Conservation (phyloP, 2,888 invertebrate species). For the Sminthurides aquaticus region DNA sequence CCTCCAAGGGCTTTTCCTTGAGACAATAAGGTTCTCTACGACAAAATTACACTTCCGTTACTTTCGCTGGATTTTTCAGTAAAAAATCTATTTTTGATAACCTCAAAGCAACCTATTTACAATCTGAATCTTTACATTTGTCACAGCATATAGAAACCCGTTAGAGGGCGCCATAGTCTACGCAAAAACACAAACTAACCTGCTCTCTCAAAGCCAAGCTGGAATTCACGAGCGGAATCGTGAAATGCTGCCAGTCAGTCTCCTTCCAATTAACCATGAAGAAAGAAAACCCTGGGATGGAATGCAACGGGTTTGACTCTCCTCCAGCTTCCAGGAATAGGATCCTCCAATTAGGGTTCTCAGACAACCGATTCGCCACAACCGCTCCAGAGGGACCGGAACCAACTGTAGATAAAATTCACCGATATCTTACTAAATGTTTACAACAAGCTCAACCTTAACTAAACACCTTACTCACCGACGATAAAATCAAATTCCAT, state of each 20-base stretch:
- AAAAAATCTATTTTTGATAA: no score
- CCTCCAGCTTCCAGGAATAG: constrained; percentile 26
- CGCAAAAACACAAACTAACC: constrained; percentile 11
- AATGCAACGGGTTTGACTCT: constrained; percentile 10
- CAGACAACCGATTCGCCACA: constrained; percentile 23
- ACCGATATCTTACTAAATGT: background rate
- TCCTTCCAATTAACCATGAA: background rate
- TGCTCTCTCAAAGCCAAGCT: background rate
- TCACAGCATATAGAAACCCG: background rate
- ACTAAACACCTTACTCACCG: background rate
- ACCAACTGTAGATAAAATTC: constrained; percentile 11
- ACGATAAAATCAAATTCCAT: constrained; percentile 1
- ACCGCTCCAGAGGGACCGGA: constrained; percentile 17
- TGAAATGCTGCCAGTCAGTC: constrained; percentile 14
- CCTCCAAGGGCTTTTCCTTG: constrained; percentile 19
- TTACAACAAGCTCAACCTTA: background rate
- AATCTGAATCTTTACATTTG: background rate
- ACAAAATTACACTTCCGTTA: no score
- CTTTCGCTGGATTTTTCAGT: no score
- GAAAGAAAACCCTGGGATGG: constrained; percentile 4
- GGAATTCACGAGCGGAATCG: constrained; percentile 1
- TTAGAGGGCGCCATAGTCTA: no score
- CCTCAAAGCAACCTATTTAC: background rate
- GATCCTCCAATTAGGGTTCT: constrained; percentile 20
- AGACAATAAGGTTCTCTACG: constrained; percentile 1